Evolutionary conservation across 2,797 vertebrate genomes (phyloP).

Genomic region (Myotis findleyi): DNA sequence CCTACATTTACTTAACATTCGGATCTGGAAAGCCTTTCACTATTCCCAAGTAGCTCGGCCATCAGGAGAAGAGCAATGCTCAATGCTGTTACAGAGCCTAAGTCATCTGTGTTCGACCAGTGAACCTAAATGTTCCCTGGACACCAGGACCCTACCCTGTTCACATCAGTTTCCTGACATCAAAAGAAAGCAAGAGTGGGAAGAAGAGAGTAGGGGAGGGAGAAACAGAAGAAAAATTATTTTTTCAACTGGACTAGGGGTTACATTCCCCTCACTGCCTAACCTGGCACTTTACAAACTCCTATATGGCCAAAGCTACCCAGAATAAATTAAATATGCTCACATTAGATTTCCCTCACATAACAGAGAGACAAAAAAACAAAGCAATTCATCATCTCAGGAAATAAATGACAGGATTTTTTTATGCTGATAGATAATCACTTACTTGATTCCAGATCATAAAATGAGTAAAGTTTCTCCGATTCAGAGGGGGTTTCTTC

Average conservation of each 20-base stretch:
- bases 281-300: not conserved
- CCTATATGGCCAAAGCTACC: not conserved
- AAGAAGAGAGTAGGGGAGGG: not conserved
- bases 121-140: not conserved
- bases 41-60: not conserved
- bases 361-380: slow-evolving; percentile 12
- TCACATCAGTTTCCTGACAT: not conserved
- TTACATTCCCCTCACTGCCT: not conserved
- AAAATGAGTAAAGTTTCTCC: slow-evolving; percentile 92
- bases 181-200: not conserved
- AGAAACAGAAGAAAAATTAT: not conserved
- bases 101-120: too few relatives aligned
- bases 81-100: not conserved
- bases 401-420: not conserved
- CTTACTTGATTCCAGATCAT: slow-evolving; percentile 95
- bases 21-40: not conserved
- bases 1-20: not conserved
- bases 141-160: not conserved
- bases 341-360: not conserved
- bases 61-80: not conserved
- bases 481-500: slow-evolving; percentile 86
- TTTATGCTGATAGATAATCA: slow-evolving; percentile 66
- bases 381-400: not conserved
- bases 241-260: not conserved
- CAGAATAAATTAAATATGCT: not conserved